These are phyloP conservation scores for Drosophila anomalata DNA, from an alignment of 2,888 invertebrate species.

Conservation along the genomic window DNA sequence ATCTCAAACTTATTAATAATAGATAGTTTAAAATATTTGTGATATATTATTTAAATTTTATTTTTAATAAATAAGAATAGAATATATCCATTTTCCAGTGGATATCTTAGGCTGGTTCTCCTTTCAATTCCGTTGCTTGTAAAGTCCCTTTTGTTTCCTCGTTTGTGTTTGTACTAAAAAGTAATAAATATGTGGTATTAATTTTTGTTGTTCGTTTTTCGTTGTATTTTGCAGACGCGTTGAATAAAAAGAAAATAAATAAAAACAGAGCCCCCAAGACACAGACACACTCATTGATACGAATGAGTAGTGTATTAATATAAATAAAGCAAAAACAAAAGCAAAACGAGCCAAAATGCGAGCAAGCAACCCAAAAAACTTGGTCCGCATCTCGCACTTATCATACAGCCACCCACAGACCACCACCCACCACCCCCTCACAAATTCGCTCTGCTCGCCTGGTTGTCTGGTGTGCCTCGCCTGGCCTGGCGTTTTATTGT, in stretches of 20 bases:
- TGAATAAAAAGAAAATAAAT: conserved; percentile 67
- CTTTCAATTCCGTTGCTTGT: conserved; percentile 37
- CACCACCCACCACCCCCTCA: conserved; percentile 2
- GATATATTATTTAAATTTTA: no score
- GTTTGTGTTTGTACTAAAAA: conserved; percentile 48
- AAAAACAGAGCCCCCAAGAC: conserved; percentile 33
- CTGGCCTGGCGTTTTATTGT: conserved; percentile 64
- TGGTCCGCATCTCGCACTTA: conserved; percentile 25
- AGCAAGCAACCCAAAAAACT: conserved; percentile 51
- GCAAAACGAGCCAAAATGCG: conserved; percentile 47
- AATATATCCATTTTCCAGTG: background rate
- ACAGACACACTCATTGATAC: conserved; percentile 45
- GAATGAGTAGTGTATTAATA: conserved; percentile 61
- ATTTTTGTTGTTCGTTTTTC: conserved; percentile 22
- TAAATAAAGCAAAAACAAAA: conserved; percentile 64
- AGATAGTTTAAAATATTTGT: no score
- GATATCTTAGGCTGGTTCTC: conserved; percentile 17
- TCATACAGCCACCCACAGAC: background rate
- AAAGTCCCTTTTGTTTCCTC: conserved; percentile 35
- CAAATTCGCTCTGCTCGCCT: conserved; percentile 52
- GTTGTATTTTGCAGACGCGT: conserved; percentile 46
- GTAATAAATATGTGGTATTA: conserved; percentile 62
- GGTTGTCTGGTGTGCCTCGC: conserved; percentile 65
- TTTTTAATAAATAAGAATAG: no score
- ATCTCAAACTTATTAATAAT: no score